phyloP scores from a whole-genome alignment of 2,888 invertebrate species.

The Muschampia plurimacula region DNA sequence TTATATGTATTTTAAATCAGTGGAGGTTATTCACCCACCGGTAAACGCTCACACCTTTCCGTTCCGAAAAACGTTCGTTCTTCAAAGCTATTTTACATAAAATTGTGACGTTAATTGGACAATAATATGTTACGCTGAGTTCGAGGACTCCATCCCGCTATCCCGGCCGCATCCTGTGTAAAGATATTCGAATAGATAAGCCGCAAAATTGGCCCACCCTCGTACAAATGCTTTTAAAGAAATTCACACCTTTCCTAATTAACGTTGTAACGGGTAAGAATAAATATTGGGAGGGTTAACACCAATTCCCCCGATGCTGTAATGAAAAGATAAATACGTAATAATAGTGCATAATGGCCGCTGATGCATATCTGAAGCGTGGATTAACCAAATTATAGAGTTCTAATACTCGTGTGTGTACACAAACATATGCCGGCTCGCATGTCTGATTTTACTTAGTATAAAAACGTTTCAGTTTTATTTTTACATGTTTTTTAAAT shows the following conservation, averaged over 20 bases:
- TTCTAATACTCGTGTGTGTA: slow-evolving; percentile 3
- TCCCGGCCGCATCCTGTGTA: slow-evolving; percentile 72
- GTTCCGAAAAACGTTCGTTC: slow-evolving; percentile 42
- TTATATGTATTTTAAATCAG: slow-evolving; percentile 13
- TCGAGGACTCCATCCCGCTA: slow-evolving; percentile 48
- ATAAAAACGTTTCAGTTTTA: not conserved
- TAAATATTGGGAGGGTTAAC: slow-evolving; percentile 70
- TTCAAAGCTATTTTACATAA: slow-evolving; percentile 70
- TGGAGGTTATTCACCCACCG: slow-evolving; percentile 27
- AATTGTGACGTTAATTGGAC: slow-evolving; percentile 81
- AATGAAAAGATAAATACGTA: slow-evolving; percentile 70
- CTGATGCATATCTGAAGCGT: slow-evolving; percentile 53
- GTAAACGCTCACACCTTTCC: slow-evolving; percentile 50
- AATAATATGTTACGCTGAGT: slow-evolving; percentile 75
- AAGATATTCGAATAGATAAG: slow-evolving; percentile 73
- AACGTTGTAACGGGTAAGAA: slow-evolving; percentile 75
- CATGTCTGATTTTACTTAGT: slow-evolving; percentile 1
- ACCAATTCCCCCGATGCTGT: slow-evolving; percentile 53
- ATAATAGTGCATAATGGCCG: slow-evolving; percentile 66
- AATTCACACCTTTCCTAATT: slow-evolving; percentile 83
- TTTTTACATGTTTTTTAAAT: not conserved
- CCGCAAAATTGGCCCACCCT: slow-evolving; percentile 72
- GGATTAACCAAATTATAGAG: slow-evolving; percentile 26
- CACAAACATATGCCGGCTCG: slow-evolving; percentile 10
- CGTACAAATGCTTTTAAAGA: slow-evolving; percentile 69